Conservation (phyloP, 2,113 vertebrate genomes). For the Tenrec ecaudatus region DNA sequence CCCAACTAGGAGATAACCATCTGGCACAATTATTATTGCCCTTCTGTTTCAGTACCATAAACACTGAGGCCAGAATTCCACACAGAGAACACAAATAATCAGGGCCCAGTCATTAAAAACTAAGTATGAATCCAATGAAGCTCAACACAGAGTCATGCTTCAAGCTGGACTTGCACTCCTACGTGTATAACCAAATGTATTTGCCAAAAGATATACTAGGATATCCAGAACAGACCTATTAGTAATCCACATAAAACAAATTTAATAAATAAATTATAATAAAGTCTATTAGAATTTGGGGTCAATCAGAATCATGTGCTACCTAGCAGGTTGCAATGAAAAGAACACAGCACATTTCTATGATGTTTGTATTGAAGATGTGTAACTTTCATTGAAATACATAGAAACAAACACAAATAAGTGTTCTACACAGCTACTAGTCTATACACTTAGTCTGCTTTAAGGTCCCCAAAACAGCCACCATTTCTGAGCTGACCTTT, state of each 20-base stretch:
- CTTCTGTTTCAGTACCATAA: not conserved
- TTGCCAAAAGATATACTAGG: not conserved
- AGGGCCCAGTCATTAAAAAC: not conserved
- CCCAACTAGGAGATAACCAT: not conserved
- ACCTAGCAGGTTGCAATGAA: not conserved
- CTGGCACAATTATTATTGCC: not conserved
- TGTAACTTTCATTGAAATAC: not conserved
- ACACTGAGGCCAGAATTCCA: not conserved
- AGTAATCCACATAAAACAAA: not conserved
- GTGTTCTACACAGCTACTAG: not conserved
- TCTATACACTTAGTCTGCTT: not conserved
- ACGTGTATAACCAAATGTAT: not conserved
- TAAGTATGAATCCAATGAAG: slow-evolving; percentile 2
- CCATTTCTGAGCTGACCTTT: no score
- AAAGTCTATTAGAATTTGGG: not conserved
- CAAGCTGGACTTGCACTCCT: not conserved
- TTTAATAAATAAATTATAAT: not conserved
- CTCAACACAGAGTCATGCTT: not conserved
- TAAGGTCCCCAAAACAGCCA: no score
- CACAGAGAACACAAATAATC: not conserved
- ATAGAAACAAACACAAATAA: not conserved
- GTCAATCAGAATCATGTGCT: slow-evolving; percentile 1
- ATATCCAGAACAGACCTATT: not conserved
- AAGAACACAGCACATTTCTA: not conserved
- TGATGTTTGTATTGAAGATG: not conserved